Evolutionary conservation across 1,140 invertebrate genomes (phyloP).

Genomic region (Halesus radiatus): DNA sequence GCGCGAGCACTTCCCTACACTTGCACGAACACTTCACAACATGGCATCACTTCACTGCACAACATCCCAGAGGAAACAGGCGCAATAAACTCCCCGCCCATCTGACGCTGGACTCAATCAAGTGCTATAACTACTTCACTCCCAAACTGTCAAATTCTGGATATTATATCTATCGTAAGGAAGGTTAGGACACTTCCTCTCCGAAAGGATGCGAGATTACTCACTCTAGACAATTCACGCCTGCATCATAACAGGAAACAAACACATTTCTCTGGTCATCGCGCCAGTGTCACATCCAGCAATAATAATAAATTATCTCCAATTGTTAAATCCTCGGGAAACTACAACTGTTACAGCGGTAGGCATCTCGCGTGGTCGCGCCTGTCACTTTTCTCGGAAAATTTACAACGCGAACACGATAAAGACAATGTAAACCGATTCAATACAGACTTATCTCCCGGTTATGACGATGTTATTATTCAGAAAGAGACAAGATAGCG

Average conservation of each 20-base stretch:
- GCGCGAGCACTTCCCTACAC: not conserved
- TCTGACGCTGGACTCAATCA: too few species aligned
- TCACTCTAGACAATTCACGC: not conserved
- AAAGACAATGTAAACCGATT: not conserved
- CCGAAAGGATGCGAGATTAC: conserved; percentile 1
- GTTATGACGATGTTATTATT: too few species aligned
- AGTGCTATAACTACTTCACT: too few species aligned
- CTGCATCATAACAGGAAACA: conserved; percentile 3
- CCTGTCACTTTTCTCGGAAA: conserved; percentile 34
- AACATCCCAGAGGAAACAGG: too few species aligned
- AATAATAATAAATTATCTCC: conserved; percentile 36
- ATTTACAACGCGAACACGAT: too few species aligned
- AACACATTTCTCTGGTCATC: conserved; percentile 24
- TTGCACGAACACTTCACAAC: not conserved
- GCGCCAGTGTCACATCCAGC: conserved; percentile 8
- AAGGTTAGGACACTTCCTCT: conserved; percentile 47
- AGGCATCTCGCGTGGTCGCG: conserved; percentile 43
- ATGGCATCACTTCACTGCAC: not conserved
- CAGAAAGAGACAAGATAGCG: not conserved
- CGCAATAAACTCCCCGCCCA: too few species aligned
- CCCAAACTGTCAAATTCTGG: not conserved
- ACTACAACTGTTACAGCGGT: too few species aligned
- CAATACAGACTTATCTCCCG: too few species aligned
- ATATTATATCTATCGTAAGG: conserved; percentile 34
- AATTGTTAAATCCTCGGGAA: conserved; percentile 10